phyloP scores from a whole-genome alignment of 1,140 invertebrate species.

The Anastatus disparis region DNA sequence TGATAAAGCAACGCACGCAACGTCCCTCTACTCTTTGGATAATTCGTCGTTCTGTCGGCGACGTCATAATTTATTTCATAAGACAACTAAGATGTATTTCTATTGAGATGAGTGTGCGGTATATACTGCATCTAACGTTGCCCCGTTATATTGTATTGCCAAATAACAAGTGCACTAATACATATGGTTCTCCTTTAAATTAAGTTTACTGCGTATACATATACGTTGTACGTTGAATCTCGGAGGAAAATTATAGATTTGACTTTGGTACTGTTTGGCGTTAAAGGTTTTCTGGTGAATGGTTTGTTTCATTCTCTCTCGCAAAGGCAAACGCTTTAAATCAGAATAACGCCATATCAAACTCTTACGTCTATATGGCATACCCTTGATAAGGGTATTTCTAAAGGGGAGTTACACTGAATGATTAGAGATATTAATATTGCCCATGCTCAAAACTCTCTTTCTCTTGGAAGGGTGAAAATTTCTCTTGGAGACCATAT shows the following conservation, averaged over 20 bases:
- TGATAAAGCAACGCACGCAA: neutral
- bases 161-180: too few species aligned
- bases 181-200: too few species aligned
- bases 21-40: too few species aligned
- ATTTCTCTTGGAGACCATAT: constrained; percentile 36
- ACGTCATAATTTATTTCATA: neutral
- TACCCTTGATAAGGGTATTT: constrained; percentile 64
- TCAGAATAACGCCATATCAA: constrained; percentile 64
- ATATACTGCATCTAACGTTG: too few species aligned
- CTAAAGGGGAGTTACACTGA: constrained; percentile 63
- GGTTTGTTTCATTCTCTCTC: too few species aligned
- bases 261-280: too few species aligned
- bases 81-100: neutral
- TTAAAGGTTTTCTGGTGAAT: too few species aligned
- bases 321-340: constrained; percentile 61
- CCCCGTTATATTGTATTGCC: too few species aligned
- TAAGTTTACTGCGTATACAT: too few species aligned
- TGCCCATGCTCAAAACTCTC: too few species aligned
- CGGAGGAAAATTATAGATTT: too few species aligned
- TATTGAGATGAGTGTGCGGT: neutral
- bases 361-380: constrained; percentile 51
- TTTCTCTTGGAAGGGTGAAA: constrained; percentile 51
- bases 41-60: neutral
- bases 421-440: constrained; percentile 68
- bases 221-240: too few species aligned